These are phyloP conservation scores for Lasius fuliginosus DNA, from an alignment of 2,888 invertebrate genomes.

Conservation along the genomic window DNA sequence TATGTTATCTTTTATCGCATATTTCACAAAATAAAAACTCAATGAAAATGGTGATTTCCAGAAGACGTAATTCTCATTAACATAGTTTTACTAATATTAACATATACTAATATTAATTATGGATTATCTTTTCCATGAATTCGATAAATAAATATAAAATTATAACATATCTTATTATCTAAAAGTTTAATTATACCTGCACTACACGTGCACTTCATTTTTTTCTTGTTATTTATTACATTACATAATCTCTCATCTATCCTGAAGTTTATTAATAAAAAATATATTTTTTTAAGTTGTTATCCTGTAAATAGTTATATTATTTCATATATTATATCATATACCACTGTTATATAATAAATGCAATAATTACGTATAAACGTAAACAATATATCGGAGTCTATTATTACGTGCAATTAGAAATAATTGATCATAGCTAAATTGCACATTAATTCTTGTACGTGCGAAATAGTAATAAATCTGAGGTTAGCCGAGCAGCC, in stretches of 20 bases:
- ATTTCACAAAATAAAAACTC: not conserved
- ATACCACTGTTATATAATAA: not conserved
- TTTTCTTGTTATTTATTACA: not conserved
- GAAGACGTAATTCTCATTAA: not conserved
- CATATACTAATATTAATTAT: not conserved
- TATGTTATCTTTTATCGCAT: not conserved
- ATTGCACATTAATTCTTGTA: constrained; percentile 47
- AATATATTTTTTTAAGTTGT: no score
- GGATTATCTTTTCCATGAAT: not conserved
- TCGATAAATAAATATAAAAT: constrained; percentile 1
- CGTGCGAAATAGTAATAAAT: constrained; percentile 51
- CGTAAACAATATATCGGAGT: not conserved
- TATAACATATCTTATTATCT: not conserved
- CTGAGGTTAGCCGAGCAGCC: constrained; percentile 26
- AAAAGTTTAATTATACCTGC: not conserved
- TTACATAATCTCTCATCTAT: constrained; percentile 4
- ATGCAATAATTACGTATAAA: constrained; percentile 3
- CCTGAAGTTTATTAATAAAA: no score
- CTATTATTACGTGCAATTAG: constrained; percentile 29
- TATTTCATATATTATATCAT: not conserved
- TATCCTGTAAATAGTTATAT: not conserved
- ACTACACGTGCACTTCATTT: not conserved
- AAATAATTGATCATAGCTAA: constrained; percentile 35
- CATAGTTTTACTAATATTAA: not conserved
- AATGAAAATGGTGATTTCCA: not conserved